Evolutionary conservation across 2,888 invertebrate species (phyloP).

Genomic region (Tachystola acroxantha): DNA sequence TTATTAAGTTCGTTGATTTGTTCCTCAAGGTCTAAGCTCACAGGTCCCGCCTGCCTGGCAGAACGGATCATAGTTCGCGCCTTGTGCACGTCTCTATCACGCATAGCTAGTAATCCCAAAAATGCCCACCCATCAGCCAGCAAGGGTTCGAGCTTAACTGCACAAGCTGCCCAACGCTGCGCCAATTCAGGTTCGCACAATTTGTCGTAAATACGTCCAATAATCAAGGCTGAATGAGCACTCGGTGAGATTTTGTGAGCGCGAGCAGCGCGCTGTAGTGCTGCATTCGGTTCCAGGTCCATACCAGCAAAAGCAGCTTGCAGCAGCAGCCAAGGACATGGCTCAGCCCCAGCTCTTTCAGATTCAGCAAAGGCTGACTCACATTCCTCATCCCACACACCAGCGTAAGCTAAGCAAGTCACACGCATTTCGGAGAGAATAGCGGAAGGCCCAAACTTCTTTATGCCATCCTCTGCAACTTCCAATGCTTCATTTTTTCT

Average conservation of each 20-base stretch:
- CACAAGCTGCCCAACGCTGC: slow-evolving; percentile 56
- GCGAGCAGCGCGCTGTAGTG: slow-evolving; percentile 60
- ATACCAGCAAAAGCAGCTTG: slow-evolving; percentile 45
- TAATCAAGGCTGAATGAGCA: slow-evolving; percentile 50
- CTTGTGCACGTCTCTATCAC: slow-evolving; percentile 41
- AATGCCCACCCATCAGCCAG: slow-evolving; percentile 65
- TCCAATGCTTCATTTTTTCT: slow-evolving; percentile 40
- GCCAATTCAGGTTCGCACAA: slow-evolving; percentile 43
- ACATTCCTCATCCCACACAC: slow-evolving; percentile 54
- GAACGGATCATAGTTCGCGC: slow-evolving; percentile 56
- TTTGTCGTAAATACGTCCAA: slow-evolving; percentile 47
- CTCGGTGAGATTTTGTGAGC: slow-evolving; percentile 55
- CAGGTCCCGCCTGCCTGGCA: slow-evolving; percentile 51
- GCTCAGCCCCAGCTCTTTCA: slow-evolving; percentile 45
- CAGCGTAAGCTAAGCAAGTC: slow-evolving; percentile 38
- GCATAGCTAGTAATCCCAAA: slow-evolving; percentile 52
- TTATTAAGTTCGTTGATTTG: slow-evolving; percentile 42
- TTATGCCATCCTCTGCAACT: slow-evolving; percentile 35
- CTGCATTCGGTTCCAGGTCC: slow-evolving; percentile 30
- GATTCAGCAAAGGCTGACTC: slow-evolving; percentile 40
- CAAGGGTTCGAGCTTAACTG: slow-evolving; percentile 55
- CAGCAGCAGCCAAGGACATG: slow-evolving; percentile 42
- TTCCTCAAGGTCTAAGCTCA: slow-evolving; percentile 46
- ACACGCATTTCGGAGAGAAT: slow-evolving; percentile 53
- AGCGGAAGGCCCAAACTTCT: slow-evolving; percentile 47